Conservation (phyloP, 2,888 invertebrate genomes). For the Ophion ventricosus region DNA sequence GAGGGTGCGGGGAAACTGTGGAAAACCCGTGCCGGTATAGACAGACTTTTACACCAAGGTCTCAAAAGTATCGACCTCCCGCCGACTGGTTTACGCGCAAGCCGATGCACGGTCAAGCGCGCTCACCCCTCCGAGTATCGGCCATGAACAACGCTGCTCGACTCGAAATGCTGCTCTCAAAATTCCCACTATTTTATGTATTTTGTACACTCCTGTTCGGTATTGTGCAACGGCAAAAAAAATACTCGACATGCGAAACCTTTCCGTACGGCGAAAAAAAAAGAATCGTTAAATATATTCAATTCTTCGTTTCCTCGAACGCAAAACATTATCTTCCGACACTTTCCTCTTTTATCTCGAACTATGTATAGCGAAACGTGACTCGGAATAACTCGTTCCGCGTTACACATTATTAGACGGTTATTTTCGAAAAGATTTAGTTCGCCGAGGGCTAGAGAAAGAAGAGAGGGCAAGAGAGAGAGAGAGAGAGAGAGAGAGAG, state of each 20-base stretch:
- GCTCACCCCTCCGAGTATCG: not conserved
- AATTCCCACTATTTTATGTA: not conserved
- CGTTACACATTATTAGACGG: conserved; percentile 82
- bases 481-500: conserved; percentile 28
- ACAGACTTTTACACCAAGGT: too few relatives aligned
- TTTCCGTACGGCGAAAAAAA: not conserved
- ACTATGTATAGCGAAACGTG: conserved; percentile 33
- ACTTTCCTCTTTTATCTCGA: conserved; percentile 66
- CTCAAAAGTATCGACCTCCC: too few relatives aligned
- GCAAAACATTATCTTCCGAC: conserved; percentile 34
- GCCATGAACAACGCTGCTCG: too few relatives aligned
- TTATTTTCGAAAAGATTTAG: conserved; percentile 74
- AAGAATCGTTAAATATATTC: not conserved
- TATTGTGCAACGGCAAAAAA: not conserved
- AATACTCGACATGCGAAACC: not conserved
- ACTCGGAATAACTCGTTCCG: conserved; percentile 81
- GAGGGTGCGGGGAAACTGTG: too few relatives aligned
- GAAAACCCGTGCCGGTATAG: too few relatives aligned
- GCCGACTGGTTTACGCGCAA: too few relatives aligned
- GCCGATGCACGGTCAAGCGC: too few relatives aligned
- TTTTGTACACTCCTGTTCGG: not conserved
- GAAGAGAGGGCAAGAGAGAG: not conserved
- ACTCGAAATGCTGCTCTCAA: too few relatives aligned
- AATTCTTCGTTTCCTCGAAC: conserved; percentile 27
- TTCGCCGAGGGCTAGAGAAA: not conserved